Base-by-base conservation (phyloP, 1,140 invertebrate species). In the Mizuhopecten yessoensis region DNA sequence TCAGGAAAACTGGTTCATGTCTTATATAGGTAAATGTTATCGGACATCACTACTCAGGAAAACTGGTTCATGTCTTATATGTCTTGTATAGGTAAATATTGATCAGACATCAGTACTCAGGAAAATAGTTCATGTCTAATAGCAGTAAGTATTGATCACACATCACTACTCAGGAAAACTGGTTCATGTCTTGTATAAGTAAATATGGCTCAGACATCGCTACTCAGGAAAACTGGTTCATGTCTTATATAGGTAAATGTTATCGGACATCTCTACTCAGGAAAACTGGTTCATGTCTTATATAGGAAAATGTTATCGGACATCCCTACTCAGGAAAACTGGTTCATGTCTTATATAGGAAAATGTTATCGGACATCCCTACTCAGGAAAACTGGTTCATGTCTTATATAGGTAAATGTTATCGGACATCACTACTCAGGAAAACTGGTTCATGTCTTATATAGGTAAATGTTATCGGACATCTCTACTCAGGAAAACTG, bases 11-110 rank as follows among this genome's bases (percentile, higher is more conserved):
- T 39, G 36, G 36, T 39, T 39, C 36, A 39, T 39, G 36, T 39
- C 36, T 13, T 39, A 39, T 39, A 39, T 39, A 39, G 11, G 75
- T 39, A n/a, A 39, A 5, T 86, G 29, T 9, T 36, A 86, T 90
- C 34, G 10, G 98, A 98, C 94, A 97, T 98, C 93, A 97, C 97
- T 11, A 96, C 97, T 10, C 98, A n/a, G n/a, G n/a, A 99, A 96
- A 98, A 98, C 94, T 99, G 99, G 98, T n/a, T n/a, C n/a, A n/a
- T n/a, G n/a, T n/a, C n/a, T n/a, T 97, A 99, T 93, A 96, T 98
- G 33, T 98, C 98, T 0, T 99, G 99, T 94, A 97, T 99, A 57
- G 98, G 97, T 97, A 91, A 92, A 91, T 39, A 39, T 13, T 13
- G 36, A 13, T 39, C 36, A 39, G 36, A 39, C 36, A 39, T 39